Evolutionary conservation across 1,140 invertebrate genomes (phyloP).

Genomic region (Ladona fulva): DNA sequence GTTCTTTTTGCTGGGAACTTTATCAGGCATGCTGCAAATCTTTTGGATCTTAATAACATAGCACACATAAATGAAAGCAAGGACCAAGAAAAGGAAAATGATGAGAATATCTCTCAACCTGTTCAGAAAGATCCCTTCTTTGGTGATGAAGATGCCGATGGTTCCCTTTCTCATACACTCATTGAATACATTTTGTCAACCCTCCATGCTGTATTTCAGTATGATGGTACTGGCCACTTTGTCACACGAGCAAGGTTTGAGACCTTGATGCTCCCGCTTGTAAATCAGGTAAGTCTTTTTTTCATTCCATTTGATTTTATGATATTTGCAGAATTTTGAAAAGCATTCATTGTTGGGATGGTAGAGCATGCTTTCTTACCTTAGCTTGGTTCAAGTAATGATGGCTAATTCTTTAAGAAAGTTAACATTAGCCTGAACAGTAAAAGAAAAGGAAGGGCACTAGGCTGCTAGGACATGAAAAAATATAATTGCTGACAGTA

Average conservation of each 20-base stretch:
- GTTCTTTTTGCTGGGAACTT: constrained; percentile 80
- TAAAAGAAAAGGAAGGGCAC: too few relatives aligned
- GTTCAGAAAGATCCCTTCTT: neutral
- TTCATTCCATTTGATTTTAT: too few relatives aligned
- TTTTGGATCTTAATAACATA: constrained; percentile 46
- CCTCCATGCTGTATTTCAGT: constrained; percentile 64
- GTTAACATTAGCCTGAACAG: too few relatives aligned
- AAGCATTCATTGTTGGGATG: too few relatives aligned
- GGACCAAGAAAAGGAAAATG: constrained; percentile 14
- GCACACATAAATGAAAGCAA: constrained; percentile 19
- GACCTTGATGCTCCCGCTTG: constrained; percentile 69
- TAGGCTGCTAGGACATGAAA: too few relatives aligned
- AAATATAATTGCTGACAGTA: too few relatives aligned
- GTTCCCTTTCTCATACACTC: constrained; percentile 37
- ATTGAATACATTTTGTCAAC: constrained; percentile 62
- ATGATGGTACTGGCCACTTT: constrained; percentile 69
- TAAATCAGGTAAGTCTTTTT: constrained; percentile 56
- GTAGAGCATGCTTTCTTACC: too few relatives aligned
- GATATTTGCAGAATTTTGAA: too few relatives aligned
- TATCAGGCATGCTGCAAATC: constrained; percentile 62
- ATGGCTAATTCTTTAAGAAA: too few relatives aligned
- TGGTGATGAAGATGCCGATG: constrained; percentile 7
- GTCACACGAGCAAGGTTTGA: constrained; percentile 77
- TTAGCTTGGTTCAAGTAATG: too few relatives aligned
- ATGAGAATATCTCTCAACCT: neutral